phyloP scores from a whole-genome alignment of 2,888 invertebrate genomes.

The Spisula solida region DNA sequence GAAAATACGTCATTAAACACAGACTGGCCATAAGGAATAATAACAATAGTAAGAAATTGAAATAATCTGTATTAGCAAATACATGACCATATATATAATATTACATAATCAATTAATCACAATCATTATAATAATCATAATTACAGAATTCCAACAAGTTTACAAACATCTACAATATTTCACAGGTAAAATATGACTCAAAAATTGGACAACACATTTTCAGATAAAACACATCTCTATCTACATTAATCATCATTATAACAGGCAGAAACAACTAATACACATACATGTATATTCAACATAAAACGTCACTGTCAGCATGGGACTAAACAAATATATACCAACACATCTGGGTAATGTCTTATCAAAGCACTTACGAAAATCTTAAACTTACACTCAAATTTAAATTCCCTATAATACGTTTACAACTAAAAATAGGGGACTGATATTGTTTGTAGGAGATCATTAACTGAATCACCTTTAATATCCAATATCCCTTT shows the following conservation, averaged over 20 bases:
- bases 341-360: too few species aligned
- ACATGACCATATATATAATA: slow-evolving; percentile 14
- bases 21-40: not conserved
- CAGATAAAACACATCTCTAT: not conserved
- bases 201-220: not conserved
- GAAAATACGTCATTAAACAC: too few species aligned
- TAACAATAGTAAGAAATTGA: slow-evolving; percentile 2
- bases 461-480: too few species aligned
- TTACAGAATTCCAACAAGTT: not conserved
- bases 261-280: not conserved
- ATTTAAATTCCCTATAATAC: too few species aligned
- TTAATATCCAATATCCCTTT: too few species aligned
- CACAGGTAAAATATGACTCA: slow-evolving; percentile 15
- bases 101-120: not conserved
- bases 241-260: not conserved
- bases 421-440: too few species aligned
- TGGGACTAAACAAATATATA: slow-evolving; percentile 1
- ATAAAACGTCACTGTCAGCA: not conserved
- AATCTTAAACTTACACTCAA: too few species aligned
- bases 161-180: slow-evolving; percentile 9
- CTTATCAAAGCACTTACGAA: too few species aligned
- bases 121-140: not conserved
- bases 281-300: not conserved
- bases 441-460: too few species aligned
- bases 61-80: not conserved